phyloP scores from a whole-genome alignment of 2,888 invertebrate species.

The Parnassius mnemosyne region DNA sequence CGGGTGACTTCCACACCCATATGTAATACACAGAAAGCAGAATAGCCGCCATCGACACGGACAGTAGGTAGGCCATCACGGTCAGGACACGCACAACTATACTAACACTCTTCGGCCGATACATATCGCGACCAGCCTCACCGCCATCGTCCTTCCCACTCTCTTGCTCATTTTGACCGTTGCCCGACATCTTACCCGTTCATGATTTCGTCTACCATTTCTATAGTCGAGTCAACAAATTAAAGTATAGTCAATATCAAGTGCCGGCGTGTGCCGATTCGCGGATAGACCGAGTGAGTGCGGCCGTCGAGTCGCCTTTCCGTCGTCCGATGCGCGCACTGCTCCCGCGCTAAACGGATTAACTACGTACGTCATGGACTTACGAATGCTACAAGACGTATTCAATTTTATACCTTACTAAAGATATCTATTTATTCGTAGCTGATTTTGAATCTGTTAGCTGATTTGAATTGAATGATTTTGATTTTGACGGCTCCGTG shows the following conservation, averaged over 20 bases:
- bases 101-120: slow-evolving; percentile 67
- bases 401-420: slow-evolving; percentile 48
- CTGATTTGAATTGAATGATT: too few relatives aligned
- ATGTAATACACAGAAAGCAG: slow-evolving; percentile 90
- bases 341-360: slow-evolving; percentile 60
- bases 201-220: slow-evolving; percentile 17
- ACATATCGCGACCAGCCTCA: slow-evolving; percentile 58
- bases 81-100: slow-evolving; percentile 84
- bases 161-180: slow-evolving; percentile 52
- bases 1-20: slow-evolving; percentile 88
- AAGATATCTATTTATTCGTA: slow-evolving; percentile 38
- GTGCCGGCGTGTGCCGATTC: slow-evolving; percentile 48
- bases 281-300: slow-evolving; percentile 55
- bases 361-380: slow-evolving; percentile 65
- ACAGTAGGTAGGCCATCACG: slow-evolving; percentile 89
- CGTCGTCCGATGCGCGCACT: slow-evolving; percentile 39
- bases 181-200: slow-evolving; percentile 56
- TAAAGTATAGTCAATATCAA: slow-evolving; percentile 35
- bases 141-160: slow-evolving; percentile 57
- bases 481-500: too few relatives aligned
- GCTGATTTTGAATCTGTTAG: slow-evolving; percentile 37
- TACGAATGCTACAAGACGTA: slow-evolving; percentile 49
- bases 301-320: slow-evolving; percentile 35
- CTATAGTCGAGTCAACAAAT: slow-evolving; percentile 28
- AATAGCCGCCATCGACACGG: slow-evolving; percentile 92